Percentiles rank a stretch among this genome's conserved stretches.
phyloP scores from a whole-genome alignment of 2,888 invertebrate genomes.

The Apocheima hispidaria region DNA sequence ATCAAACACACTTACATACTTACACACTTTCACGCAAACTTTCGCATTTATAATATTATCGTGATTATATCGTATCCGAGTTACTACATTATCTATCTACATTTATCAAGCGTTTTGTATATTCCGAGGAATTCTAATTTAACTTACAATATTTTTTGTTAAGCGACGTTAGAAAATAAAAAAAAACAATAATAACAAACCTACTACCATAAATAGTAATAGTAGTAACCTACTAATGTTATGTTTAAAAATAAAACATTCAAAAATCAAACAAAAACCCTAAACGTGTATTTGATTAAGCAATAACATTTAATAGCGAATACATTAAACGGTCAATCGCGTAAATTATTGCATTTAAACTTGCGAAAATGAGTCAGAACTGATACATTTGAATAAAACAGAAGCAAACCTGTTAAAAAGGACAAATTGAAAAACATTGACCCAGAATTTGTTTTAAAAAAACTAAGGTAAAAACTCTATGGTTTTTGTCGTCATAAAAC shows the following conservation, averaged over 20 bases:
- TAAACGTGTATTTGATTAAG: constrained; percentile 50
- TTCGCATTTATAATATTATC: no score
- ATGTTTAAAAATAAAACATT: constrained; percentile 22
- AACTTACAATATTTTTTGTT: no score
- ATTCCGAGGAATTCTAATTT: no score
- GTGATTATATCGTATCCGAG: no score
- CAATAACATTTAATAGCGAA: constrained; percentile 45
- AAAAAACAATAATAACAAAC: background rate
- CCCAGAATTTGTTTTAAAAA: constrained; percentile 64
- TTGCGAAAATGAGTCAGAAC: constrained; percentile 50
- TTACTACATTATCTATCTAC: no score
- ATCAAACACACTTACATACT: no score
- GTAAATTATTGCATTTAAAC: constrained; percentile 49
- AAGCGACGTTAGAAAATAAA: background rate
- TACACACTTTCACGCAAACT: no score
- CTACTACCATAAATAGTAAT: no score
- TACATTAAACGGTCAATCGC: constrained; percentile 53
- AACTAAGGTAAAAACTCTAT: constrained; percentile 49
- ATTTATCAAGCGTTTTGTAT: no score
- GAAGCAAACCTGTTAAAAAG: constrained; percentile 61
- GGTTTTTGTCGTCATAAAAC: constrained; percentile 50
- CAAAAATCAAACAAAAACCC: constrained; percentile 49
- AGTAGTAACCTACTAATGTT: no score
- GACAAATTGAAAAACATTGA: constrained; percentile 72
- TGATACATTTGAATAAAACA: constrained; percentile 58